Evolutionary conservation across 2,888 invertebrate species (phyloP).

Genomic region (Erebia palarica): DNA sequence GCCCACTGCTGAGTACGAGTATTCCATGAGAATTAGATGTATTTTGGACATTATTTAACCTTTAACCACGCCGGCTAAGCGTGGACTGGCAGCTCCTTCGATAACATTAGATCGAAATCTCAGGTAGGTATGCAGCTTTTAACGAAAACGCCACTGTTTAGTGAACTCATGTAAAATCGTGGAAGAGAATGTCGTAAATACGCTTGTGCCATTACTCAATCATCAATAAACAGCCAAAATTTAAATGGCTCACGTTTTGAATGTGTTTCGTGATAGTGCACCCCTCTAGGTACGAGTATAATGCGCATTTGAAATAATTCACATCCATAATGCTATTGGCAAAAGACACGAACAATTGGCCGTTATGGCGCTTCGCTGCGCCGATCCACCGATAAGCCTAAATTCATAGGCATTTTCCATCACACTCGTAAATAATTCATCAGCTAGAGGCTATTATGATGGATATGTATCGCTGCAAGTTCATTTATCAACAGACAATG

Average conservation of each 20-base stretch:
- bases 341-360: slow-evolving; percentile 32
- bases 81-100: too few relatives aligned
- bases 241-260: background rate
- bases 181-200: too few relatives aligned
- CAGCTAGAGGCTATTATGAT: slow-evolving; percentile 25
- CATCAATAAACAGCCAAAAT: background rate
- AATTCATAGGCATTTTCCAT: slow-evolving; percentile 34
- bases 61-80: too few relatives aligned
- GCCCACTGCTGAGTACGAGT: too few relatives aligned
- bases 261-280: slow-evolving; percentile 26
- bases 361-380: slow-evolving; percentile 24
- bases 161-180: too few relatives aligned
- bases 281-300: slow-evolving; percentile 17
- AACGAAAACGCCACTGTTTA: too few relatives aligned
- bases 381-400: slow-evolving; percentile 34
- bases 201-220: too few relatives aligned
- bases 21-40: too few relatives aligned
- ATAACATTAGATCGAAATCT: too few relatives aligned
- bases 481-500: slow-evolving; percentile 31
- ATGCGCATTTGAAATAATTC: slow-evolving; percentile 13
- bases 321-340: slow-evolving; percentile 9
- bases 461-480: slow-evolving; percentile 24
- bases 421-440: slow-evolving; percentile 36
- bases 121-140: too few relatives aligned
- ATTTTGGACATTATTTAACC: too few relatives aligned